Evolutionary conservation across 2,797 vertebrate species (phyloP), one percentile per base, ranked within the genome.

Genomic region (Mormyrus hasselquistii): DNA sequence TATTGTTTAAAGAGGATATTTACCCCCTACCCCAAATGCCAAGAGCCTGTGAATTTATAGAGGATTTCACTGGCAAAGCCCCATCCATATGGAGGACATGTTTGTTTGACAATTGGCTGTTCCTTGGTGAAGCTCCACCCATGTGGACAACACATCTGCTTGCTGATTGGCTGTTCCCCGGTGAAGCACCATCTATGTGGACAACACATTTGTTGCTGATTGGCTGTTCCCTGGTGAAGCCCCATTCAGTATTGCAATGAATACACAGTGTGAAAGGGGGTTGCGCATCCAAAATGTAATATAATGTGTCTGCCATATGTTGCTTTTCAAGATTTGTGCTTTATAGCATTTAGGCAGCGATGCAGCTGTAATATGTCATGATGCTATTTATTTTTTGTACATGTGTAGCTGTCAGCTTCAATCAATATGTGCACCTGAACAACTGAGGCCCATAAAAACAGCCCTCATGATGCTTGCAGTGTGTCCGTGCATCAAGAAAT

Each of bases 331-430:
- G 89, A 53, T 69, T 73, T 65, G 29, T 86, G 82, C 49, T 55
- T 89, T 86, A 69, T 89, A 44, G 25, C 19, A 55, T 55, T 16
- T 44, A 22, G 44, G 53, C 76, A 29, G 50, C 9, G 44, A 76
- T 53, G 59, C 59, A 86, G 53, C 59, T 86, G 88, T 25, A 89
- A 89, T 89, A 76, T 65, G 53, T 87, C 84, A 29, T 29, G 22
- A 65, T 65, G 9, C 8, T 65, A 65, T 65, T 65, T 65, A 65
- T 76, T 76, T 76, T 73, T 38, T 76, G 4, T 76, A 38, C 69
- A 76, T 0, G 14, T 76, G 69, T 19, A 7, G 34, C 69, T 76
- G 29, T 76, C 69, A 76, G 14, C 69, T 41, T 76, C 69, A 41
- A 41, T 41, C 29, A 76, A 16, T 76, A 41, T 41, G 69, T 41